Conservation (phyloP, 2,797 vertebrate genomes). For the Champsocephalus esox region DNA sequence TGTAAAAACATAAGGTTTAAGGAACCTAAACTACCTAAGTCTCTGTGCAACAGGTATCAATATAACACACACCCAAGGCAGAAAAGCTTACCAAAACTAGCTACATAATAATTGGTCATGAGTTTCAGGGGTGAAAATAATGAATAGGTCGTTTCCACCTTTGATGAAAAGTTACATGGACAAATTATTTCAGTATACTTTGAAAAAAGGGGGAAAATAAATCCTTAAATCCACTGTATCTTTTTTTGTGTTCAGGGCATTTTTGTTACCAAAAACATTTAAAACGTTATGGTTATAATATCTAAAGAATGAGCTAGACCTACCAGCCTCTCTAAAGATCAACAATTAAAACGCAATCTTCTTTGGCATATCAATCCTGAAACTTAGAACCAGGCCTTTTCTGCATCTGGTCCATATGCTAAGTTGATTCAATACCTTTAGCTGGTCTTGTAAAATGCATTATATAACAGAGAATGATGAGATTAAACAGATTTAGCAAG, state of each 20-base stretch:
- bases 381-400: background rate
- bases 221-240: background rate
- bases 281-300: background rate
- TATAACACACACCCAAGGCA: too few relatives aligned
- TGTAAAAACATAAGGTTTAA: too few relatives aligned
- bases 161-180: background rate
- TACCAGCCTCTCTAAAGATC: background rate
- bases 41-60: too few relatives aligned
- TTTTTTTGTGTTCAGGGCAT: background rate
- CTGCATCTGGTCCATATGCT: background rate
- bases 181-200: background rate
- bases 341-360: background rate
- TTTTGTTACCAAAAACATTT: background rate
- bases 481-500: background rate
- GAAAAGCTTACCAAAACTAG: too few relatives aligned
- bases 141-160: background rate
- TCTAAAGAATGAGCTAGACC: background rate
- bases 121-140: too few relatives aligned
- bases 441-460: background rate
- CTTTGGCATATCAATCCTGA: too few relatives aligned
- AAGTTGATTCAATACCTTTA: background rate
- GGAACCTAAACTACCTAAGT: too few relatives aligned
- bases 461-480: too few relatives aligned
- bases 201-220: background rate
- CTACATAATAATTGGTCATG: too few relatives aligned